Evolutionary conservation across 2,888 invertebrate genomes (phyloP).

Genomic region (Drosophila picticornis): DNA sequence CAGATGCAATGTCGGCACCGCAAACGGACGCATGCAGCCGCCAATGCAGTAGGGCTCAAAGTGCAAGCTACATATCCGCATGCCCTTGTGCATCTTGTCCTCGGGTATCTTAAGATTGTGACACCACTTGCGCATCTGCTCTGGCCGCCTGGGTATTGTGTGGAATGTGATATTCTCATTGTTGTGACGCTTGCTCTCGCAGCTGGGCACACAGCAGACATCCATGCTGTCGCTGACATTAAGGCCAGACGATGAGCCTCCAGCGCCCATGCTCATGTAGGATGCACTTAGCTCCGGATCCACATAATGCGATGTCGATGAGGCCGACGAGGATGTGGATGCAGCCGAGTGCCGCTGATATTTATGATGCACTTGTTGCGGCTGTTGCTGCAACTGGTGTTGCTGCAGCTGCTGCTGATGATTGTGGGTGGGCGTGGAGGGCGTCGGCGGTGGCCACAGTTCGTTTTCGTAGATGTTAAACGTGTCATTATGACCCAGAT

Average conservation of each 20-base stretch:
- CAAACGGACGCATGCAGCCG: slow-evolving; percentile 83
- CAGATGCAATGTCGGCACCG: slow-evolving; percentile 79
- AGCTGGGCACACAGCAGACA: slow-evolving; percentile 79
- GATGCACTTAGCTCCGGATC: slow-evolving; percentile 60
- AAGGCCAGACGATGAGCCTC: slow-evolving; percentile 38
- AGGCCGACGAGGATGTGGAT: slow-evolving; percentile 73
- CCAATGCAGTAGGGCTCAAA: slow-evolving; percentile 82
- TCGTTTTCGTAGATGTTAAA: slow-evolving; percentile 83
- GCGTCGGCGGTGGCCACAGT: slow-evolving; percentile 77
- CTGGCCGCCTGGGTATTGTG: slow-evolving; percentile 79
- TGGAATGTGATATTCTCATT: slow-evolving; percentile 79
- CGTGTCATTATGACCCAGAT: slow-evolving; percentile 81
- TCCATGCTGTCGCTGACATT: slow-evolving; percentile 76
- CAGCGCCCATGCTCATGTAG: slow-evolving; percentile 46
- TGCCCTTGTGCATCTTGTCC: slow-evolving; percentile 79
- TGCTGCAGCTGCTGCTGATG: slow-evolving; percentile 47
- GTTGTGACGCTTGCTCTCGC: slow-evolving; percentile 81
- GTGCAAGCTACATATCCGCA: slow-evolving; percentile 80
- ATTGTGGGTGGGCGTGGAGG: slow-evolving; percentile 44
- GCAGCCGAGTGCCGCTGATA: slow-evolving; percentile 73
- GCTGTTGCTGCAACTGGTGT: slow-evolving; percentile 45
- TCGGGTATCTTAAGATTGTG: slow-evolving; percentile 80
- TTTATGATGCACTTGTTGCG: slow-evolving; percentile 50
- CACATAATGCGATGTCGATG: slow-evolving; percentile 68
- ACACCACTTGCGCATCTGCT: slow-evolving; percentile 82